These are phyloP conservation scores for Pygoscelis antarcticus DNA, from an alignment of 2,113 vertebrate species.

Conservation along the genomic window DNA sequence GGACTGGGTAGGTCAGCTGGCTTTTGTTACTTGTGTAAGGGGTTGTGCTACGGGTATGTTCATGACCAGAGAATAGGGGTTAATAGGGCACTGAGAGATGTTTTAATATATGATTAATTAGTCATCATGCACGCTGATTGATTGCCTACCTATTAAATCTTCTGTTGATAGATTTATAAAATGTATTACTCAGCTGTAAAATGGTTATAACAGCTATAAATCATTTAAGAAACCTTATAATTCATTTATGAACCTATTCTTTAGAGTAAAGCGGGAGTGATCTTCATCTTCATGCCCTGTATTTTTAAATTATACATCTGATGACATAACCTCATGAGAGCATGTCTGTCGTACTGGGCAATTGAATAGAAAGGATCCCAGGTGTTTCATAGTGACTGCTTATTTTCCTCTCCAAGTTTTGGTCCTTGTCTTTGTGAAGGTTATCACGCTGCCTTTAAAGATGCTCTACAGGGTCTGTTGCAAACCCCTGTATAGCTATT, in stretches of 20 bases:
- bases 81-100: not conserved
- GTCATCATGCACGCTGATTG: not conserved
- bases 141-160: slow-evolving; percentile 28
- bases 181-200: slow-evolving; percentile 10
- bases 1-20: not conserved
- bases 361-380: not conserved
- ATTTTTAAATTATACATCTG: not conserved
- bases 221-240: not conserved
- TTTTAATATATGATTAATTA: not conserved
- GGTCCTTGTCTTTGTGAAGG: not conserved
- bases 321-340: not conserved
- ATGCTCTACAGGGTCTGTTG: not conserved
- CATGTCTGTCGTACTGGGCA: not conserved
- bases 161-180: slow-evolving; percentile 1
- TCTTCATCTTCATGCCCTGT: not conserved
- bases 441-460: not conserved
- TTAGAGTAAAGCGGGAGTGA: not conserved
- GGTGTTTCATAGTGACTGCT: not conserved
- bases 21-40: not conserved
- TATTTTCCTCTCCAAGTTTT: not conserved
- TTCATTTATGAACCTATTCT: not conserved
- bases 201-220: slow-evolving; percentile 16
- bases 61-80: not conserved
- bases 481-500: not conserved
- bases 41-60: not conserved